Percentiles rank a stretch among this genome's conserved stretches.
These are phyloP conservation scores for Apostichopus californicus DNA, from an alignment of 35 echinoderm and acorn worm species.

Conservation along the genomic window DNA sequence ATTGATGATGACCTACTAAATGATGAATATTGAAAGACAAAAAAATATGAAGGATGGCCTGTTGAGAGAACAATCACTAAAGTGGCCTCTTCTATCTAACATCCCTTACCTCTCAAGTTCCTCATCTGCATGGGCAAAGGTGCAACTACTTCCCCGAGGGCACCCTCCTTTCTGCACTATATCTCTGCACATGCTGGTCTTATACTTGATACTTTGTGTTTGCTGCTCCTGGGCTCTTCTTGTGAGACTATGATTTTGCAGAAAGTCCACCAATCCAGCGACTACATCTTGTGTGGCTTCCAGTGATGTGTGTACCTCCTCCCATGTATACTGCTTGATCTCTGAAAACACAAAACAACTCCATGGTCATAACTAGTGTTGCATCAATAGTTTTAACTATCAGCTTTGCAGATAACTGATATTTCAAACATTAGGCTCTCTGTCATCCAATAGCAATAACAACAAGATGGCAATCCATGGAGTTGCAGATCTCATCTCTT, in stretches of 20 bases:
- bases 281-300: slow-evolving; percentile 74
- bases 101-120: slow-evolving; percentile 83
- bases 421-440: no score
- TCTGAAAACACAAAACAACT: slow-evolving; percentile 36
- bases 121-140: slow-evolving; percentile 91
- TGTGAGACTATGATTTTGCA: slow-evolving; percentile 78
- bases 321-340: slow-evolving; percentile 70
- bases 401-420: no score
- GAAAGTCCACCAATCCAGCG: slow-evolving; percentile 84
- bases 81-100: neutral
- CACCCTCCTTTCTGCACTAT: slow-evolving; percentile 90
- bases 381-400: no score
- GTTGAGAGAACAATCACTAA: neutral
- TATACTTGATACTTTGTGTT: slow-evolving; percentile 96
- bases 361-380: neutral
- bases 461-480: no score
- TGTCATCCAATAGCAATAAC: no score
- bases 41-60: neutral
- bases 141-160: slow-evolving; percentile 89
- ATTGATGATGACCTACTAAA: no score
- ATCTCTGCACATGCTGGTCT: slow-evolving; percentile 97
- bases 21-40: no score
- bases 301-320: slow-evolving; percentile 68
- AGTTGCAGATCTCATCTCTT: no score
- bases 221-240: slow-evolving; percentile 81